Percentiles rank a stretch among this genome's conserved stretches.
Evolutionary conservation across 2,888 invertebrate species (phyloP).

Genomic region (Bedellia somnulentella): DNA sequence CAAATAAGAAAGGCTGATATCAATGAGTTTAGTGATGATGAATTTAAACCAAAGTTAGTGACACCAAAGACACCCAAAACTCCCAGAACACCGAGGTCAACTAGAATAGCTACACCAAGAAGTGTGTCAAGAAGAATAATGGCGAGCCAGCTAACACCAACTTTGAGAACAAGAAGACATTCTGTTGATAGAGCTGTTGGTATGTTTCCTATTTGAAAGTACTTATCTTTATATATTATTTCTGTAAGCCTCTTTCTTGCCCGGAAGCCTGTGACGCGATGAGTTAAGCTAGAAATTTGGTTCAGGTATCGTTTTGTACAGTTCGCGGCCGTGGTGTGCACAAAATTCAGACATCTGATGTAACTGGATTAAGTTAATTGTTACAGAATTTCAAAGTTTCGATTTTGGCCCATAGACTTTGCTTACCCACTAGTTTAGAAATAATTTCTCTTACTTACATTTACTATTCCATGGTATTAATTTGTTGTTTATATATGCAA

Average conservation of each 20-base stretch:
- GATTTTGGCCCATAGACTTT: not conserved
- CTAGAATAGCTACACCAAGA: no score
- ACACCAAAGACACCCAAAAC: constrained; percentile 16
- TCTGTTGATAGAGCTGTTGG: constrained; percentile 38
- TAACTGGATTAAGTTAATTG: no score
- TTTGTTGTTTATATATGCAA: not conserved
- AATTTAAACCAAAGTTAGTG: constrained; percentile 21
- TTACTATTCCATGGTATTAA: constrained; percentile 2
- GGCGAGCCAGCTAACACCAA: constrained; percentile 37
- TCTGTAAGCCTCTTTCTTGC: no score
- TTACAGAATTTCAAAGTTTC: no score
- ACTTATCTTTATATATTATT: no score
- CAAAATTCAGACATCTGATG: no score
- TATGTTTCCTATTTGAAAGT: constrained; percentile 15
- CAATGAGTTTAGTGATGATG: constrained; percentile 31
- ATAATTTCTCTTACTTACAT: constrained; percentile 1
- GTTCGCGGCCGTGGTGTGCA: no score
- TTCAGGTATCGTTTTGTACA: no score
- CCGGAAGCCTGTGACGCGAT: no score
- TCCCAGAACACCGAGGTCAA: constrained; percentile 11
- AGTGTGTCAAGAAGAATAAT: constrained; percentile 29
- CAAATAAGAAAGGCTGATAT: constrained; percentile 15
- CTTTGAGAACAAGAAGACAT: constrained; percentile 30
- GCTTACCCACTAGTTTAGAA: constrained; percentile 2
- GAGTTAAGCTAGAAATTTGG: no score